These are phyloP conservation scores for Odontamblyopus rebecca DNA, from an alignment of 2,797 vertebrate species.

Conservation along the genomic window DNA sequence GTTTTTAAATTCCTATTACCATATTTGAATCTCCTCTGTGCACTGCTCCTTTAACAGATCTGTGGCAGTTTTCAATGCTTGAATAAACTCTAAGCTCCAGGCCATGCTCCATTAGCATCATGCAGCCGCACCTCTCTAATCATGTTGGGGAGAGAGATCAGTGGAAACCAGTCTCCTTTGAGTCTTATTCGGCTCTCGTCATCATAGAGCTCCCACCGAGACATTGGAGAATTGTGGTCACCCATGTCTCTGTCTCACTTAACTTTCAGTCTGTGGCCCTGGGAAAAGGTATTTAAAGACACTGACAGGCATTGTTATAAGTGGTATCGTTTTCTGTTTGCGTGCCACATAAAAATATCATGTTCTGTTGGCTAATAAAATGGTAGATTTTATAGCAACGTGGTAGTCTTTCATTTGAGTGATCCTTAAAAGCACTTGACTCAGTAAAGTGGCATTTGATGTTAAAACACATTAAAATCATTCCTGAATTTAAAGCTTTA, in stretches of 20 bases:
- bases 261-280: constrained; percentile 29
- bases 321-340: constrained; percentile 52
- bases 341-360: constrained; percentile 20
- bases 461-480: constrained; percentile 14
- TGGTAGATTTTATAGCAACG: constrained; percentile 1
- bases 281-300: constrained; percentile 36
- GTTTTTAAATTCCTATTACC: background rate
- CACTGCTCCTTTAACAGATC: background rate
- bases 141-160: constrained; percentile 28
- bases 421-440: constrained; percentile 8
- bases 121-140: constrained; percentile 10
- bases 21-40: background rate
- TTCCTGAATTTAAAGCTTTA: background rate
- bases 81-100: constrained; percentile 14
- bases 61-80: background rate
- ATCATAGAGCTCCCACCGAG: constrained; percentile 43
- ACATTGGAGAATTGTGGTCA: constrained; percentile 44
- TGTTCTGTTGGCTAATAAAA: background rate
- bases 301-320: constrained; percentile 47
- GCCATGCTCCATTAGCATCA: constrained; percentile 15
- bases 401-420: background rate
- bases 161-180: constrained; percentile 39
- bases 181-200: constrained; percentile 55
- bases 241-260: constrained; percentile 45
- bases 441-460: constrained; percentile 39